Evolutionary conservation across 2,113 vertebrate genomes (phyloP).

Genomic region (Brachypodius melanocephalos): DNA sequence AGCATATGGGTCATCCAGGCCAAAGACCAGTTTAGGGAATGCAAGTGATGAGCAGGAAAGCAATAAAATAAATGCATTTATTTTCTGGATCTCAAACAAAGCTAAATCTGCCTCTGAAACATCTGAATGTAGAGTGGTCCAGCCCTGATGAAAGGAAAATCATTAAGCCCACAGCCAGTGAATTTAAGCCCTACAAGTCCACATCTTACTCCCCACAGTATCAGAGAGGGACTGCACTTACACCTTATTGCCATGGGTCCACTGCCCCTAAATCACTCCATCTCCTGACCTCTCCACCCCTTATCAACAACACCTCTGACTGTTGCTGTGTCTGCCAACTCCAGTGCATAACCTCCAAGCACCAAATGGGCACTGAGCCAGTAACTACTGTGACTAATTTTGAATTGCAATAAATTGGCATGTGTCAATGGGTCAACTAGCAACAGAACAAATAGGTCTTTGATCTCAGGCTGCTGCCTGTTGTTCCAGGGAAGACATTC

Average conservation of each 20-base stretch:
- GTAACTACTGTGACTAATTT: slow-evolving; percentile 2
- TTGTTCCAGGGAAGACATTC: background rate
- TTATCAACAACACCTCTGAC: background rate
- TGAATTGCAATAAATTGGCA: background rate
- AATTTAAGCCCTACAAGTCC: background rate
- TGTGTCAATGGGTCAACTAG: background rate
- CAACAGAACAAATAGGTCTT: background rate
- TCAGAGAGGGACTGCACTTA: background rate
- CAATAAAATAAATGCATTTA: background rate
- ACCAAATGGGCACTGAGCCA: background rate
- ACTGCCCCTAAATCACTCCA: background rate
- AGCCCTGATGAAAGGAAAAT: background rate
- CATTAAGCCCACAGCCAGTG: background rate
- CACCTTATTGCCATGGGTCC: background rate
- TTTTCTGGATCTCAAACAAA: background rate
- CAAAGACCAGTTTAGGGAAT: background rate
- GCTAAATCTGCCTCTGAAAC: background rate
- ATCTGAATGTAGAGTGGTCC: background rate
- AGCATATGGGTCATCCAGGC: background rate
- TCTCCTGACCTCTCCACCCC: background rate
- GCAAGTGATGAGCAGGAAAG: background rate
- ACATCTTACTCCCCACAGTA: background rate
- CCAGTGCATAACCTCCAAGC: background rate
- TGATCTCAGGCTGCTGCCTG: background rate
- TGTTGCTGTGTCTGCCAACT: background rate